These are phyloP conservation scores for Hesperophylax magnus DNA, from an alignment of 1,140 invertebrate genomes.

Conservation along the genomic window DNA sequence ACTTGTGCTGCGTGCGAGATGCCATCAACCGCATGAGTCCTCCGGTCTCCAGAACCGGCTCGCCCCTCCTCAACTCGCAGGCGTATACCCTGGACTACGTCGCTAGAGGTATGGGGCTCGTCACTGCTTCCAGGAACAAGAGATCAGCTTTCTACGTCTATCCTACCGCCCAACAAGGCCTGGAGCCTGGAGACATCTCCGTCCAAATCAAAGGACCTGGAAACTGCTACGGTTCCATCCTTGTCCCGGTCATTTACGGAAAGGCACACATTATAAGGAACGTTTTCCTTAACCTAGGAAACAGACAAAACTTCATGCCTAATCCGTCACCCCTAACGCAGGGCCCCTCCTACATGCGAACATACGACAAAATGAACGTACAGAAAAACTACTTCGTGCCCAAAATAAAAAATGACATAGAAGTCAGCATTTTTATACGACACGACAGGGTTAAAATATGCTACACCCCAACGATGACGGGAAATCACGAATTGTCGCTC, in stretches of 20 bases:
- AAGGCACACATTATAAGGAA: conserved; percentile 67
- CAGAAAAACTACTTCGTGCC: conserved; percentile 67
- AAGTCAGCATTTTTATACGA: conserved; percentile 62
- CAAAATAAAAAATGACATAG: conserved; percentile 67
- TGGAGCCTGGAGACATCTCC: conserved; percentile 68
- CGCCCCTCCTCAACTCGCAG: conserved; percentile 59
- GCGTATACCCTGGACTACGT: conserved; percentile 69
- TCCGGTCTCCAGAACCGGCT: conserved; percentile 62
- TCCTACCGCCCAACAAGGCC: conserved; percentile 67
- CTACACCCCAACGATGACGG: conserved; percentile 64
- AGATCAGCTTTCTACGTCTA: conserved; percentile 70
- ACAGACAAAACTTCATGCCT: conserved; percentile 62
- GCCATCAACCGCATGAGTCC: conserved; percentile 66
- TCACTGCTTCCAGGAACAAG: conserved; percentile 69
- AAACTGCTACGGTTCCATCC: conserved; percentile 65
- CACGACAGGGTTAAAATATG: conserved; percentile 64
- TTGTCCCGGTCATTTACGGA: conserved; percentile 65
- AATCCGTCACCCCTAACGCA: conserved; percentile 64
- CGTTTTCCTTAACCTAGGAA: conserved; percentile 64
- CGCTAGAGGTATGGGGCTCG: conserved; percentile 72
- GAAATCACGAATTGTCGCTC: conserved; percentile 68
- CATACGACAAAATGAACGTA: conserved; percentile 66
- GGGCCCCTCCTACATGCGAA: conserved; percentile 64
- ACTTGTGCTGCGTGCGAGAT: conserved; percentile 66
- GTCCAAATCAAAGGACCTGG: conserved; percentile 67